A percentile compares a stretch with the other conserved stretches of the same genome.
These are phyloP conservation scores for Pantelozetes paolii DNA, from an alignment of 2,888 invertebrate genomes.

Conservation along the genomic window DNA sequence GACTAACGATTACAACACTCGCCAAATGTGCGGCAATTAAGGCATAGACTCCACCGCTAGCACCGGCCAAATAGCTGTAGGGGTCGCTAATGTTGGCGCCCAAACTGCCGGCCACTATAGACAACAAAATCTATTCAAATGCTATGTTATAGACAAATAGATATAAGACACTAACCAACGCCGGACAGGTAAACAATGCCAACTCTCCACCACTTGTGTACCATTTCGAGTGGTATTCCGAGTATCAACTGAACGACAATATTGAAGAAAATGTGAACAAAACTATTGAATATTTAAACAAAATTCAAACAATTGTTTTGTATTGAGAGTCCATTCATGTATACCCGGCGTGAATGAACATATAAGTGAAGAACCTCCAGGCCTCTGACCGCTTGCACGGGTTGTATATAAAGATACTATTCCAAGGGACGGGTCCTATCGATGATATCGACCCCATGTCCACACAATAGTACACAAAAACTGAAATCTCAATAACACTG, in stretches of 20 bases:
- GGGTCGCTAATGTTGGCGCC: slow-evolving; percentile 55
- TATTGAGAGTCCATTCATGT: neutral
- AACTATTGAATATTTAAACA: neutral
- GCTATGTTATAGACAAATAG: neutral
- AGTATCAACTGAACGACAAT: slow-evolving; percentile 83
- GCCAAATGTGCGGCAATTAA: slow-evolving; percentile 88
- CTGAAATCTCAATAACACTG: slow-evolving; percentile 68
- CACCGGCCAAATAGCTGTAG: slow-evolving; percentile 75
- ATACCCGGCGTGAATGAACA: slow-evolving; percentile 85
- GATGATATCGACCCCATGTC: slow-evolving; percentile 53
- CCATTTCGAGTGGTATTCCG: slow-evolving; percentile 91
- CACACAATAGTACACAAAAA: slow-evolving; percentile 59
- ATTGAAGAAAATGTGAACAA: slow-evolving; percentile 76
- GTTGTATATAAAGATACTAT: slow-evolving; percentile 78
- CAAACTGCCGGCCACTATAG: slow-evolving; percentile 61
- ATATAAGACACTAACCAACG: slow-evolving; percentile 54
- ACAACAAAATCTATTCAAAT: too few relatives aligned
- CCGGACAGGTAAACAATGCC: slow-evolving; percentile 75
- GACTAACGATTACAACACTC: slow-evolving; percentile 73
- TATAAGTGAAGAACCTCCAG: slow-evolving; percentile 91
- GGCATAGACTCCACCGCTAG: slow-evolving; percentile 92
- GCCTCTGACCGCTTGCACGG: slow-evolving; percentile 77
- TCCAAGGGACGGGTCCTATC: slow-evolving; percentile 68
- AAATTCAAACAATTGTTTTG: neutral
- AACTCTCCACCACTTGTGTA: slow-evolving; percentile 92